phyloP scores from a whole-genome alignment of 2,797 vertebrate species.

The Tachyglossus aculeatus region DNA sequence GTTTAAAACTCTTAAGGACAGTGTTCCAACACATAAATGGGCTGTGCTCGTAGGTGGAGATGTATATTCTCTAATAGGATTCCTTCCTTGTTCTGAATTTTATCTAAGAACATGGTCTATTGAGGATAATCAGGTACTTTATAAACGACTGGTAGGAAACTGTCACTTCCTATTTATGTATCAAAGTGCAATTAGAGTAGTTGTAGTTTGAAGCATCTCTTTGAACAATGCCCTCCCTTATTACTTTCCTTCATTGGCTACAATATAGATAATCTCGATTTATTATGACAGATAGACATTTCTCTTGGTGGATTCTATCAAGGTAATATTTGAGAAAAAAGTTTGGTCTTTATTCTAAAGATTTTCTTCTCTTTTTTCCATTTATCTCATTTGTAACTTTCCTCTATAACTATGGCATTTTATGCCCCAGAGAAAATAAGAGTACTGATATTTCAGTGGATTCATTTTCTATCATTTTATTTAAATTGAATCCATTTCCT shows the following conservation, averaged over 20 bases:
- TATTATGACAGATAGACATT: conserved; percentile 28
- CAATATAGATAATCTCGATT: conserved; percentile 21
- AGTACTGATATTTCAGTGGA: conserved; percentile 51
- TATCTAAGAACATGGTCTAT: conserved; percentile 2
- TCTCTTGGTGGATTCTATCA: conserved; percentile 38
- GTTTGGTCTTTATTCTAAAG: conserved; percentile 17
- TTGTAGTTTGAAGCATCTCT: conserved; percentile 16
- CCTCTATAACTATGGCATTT: conserved; percentile 47
- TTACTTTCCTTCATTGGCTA: neutral
- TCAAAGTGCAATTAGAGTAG: conserved; percentile 5
- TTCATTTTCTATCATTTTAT: conserved; percentile 67
- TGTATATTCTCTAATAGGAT: conserved; percentile 14
- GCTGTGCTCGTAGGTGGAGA: neutral
- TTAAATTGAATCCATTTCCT: conserved; percentile 63
- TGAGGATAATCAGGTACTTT: conserved; percentile 29
- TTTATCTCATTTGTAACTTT: conserved; percentile 54
- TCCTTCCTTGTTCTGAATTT: neutral
- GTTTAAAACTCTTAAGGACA: no score
- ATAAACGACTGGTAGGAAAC: conserved; percentile 28
- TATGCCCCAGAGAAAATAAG: conserved; percentile 53
- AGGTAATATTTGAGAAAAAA: conserved; percentile 34
- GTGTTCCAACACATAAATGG: conserved; percentile 9
- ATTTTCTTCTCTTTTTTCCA: conserved; percentile 29
- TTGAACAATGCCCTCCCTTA: conserved; percentile 8
- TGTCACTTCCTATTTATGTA: conserved; percentile 41